Conservation (phyloP, 2,113 vertebrate genomes). For the Penelope pileata region DNA sequence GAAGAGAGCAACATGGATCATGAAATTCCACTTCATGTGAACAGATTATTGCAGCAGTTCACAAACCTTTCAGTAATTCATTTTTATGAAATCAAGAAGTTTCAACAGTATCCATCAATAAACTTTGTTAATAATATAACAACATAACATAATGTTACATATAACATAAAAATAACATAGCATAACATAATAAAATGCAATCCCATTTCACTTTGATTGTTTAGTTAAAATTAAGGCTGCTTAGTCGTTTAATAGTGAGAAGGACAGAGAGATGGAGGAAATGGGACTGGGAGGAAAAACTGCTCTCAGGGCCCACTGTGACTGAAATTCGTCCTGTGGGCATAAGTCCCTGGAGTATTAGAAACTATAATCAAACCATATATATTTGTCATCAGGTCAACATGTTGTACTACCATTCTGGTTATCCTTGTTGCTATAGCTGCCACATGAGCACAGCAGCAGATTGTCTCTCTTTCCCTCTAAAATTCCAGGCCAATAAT, state of each 20-base stretch:
- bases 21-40: not conserved
- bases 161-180: not conserved
- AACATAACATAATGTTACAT: not conserved
- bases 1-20: not conserved
- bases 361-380: not conserved
- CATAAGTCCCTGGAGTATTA: not conserved
- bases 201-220: not conserved
- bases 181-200: not conserved
- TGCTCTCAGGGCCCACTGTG: not conserved
- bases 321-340: not conserved
- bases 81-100: not conserved
- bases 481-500: rapidly evolving
- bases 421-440: not conserved
- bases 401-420: not conserved
- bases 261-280: not conserved
- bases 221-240: not conserved
- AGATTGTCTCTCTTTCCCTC: not conserved
- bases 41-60: not conserved
- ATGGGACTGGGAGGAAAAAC: not conserved
- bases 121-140: not conserved
- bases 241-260: not conserved
- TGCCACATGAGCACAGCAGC: not conserved
- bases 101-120: not conserved
- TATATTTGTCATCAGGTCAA: not conserved
- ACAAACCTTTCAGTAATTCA: not conserved